Conservation (phyloP, 2,113 vertebrate species). For the Mobula hypostoma region DNA sequence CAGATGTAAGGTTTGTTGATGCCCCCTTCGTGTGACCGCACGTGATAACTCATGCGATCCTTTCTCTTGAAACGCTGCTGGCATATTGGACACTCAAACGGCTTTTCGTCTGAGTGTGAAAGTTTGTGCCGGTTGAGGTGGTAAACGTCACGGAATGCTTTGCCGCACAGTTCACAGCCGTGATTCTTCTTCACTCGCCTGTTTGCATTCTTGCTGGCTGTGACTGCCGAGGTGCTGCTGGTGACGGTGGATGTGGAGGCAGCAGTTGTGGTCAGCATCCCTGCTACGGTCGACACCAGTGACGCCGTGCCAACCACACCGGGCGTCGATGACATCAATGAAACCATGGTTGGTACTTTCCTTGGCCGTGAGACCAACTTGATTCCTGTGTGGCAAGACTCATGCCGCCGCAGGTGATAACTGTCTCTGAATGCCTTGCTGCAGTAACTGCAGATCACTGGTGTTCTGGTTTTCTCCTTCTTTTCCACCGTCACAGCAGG, state of each 20-base stretch:
- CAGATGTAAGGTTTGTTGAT: constrained; percentile 97
- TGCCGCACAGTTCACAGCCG: constrained; percentile 95
- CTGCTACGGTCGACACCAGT: constrained; percentile 84
- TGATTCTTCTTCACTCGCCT: constrained; percentile 98
- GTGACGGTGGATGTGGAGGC: constrained; percentile 75
- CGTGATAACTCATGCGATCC: constrained; percentile 97
- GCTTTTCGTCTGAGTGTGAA: constrained; percentile 94
- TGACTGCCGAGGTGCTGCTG: constrained; percentile 57
- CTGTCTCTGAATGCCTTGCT: constrained; percentile 98
- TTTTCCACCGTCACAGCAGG: constrained; percentile 76
- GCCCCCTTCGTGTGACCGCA: constrained; percentile 91
- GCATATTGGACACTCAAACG: constrained; percentile 94
- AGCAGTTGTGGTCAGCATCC: constrained; percentile 86
- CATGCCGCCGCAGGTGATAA: constrained; percentile 92
- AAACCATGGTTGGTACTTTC: constrained; percentile 80
- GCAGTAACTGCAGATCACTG: constrained; percentile 94
- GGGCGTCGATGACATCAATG: constrained; percentile 76
- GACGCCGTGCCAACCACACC: constrained; percentile 76
- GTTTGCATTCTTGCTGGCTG: constrained; percentile 79
- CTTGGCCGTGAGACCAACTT: constrained; percentile 94
- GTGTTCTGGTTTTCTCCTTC: constrained; percentile 90
- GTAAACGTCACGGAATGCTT: constrained; percentile 95
- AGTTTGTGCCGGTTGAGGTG: constrained; percentile 96
- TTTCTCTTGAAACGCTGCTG: constrained; percentile 97
- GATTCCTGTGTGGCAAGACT: constrained; percentile 94